A percentile compares a stretch with the other conserved stretches of the same genome.
These are phyloP conservation scores for Urocynchramus pylzowi DNA, from an alignment of 2,113 vertebrate genomes.

Conservation along the genomic window DNA sequence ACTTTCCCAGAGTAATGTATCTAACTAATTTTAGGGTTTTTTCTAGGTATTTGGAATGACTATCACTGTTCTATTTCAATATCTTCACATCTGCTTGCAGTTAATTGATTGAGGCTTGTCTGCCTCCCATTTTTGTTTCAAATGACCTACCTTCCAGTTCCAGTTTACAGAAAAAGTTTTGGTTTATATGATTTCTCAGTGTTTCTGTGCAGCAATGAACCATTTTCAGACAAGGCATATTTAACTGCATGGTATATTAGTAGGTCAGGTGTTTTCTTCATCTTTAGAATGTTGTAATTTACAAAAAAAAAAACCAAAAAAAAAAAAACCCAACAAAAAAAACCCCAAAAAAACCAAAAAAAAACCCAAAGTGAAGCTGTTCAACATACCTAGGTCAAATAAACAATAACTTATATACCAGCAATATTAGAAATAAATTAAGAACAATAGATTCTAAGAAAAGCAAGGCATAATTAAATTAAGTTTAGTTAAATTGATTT, in stretches of 20 bases:
- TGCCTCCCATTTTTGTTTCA: slow-evolving; percentile 18
- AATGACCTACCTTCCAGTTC: background rate
- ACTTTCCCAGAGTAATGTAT: background rate
- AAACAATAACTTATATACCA: background rate
- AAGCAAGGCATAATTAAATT: background rate
- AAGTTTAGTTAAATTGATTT: background rate
- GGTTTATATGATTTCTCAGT: background rate
- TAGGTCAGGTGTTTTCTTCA: background rate
- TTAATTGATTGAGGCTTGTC: background rate
- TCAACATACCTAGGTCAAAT: background rate
- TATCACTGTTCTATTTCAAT: background rate
- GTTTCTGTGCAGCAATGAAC: background rate
- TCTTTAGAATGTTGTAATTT: background rate
- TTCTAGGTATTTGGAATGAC: background rate
- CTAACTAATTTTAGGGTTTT: background rate
- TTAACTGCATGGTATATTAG: background rate
- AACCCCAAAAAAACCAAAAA: background rate
- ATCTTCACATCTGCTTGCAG: background rate
- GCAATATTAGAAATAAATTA: background rate
- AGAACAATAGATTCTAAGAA: background rate
- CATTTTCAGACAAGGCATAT: background rate
- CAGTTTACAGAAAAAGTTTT: background rate
- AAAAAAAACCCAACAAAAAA: background rate
- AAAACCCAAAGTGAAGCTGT: background rate
- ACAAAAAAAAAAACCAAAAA: background rate